phyloP scores from a whole-genome alignment of 2,797 vertebrate genomes.

The Sebastes trivittatus region DNA sequence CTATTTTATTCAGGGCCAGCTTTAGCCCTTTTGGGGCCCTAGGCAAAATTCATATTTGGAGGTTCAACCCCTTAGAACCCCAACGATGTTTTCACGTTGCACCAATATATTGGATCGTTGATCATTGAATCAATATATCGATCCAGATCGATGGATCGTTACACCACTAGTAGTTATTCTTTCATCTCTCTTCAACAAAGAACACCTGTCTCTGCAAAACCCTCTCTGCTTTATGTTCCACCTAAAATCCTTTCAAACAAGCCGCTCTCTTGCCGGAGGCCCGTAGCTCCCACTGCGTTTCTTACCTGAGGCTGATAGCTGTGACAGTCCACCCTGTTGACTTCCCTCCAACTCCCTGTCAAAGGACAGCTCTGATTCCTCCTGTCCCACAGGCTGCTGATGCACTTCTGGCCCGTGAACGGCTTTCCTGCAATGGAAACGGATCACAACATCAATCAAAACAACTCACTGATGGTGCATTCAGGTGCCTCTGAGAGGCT shows the following conservation, averaged over 20 bases:
- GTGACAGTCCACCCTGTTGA: conserved; percentile 39
- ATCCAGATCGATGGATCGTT: no score
- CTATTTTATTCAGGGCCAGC: no score
- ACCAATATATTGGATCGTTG: no score
- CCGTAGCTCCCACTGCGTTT: background rate
- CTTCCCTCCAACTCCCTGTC: conserved; percentile 53
- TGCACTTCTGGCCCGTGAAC: conserved; percentile 57
- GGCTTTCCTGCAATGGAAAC: conserved; percentile 58
- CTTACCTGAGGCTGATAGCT: conserved; percentile 61
- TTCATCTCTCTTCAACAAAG: background rate
- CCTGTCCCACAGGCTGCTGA: conserved; percentile 68
- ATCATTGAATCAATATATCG: no score
- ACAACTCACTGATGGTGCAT: background rate
- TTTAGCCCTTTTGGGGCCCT: no score
- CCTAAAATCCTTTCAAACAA: background rate
- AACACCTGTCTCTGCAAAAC: background rate
- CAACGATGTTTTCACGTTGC: no score
- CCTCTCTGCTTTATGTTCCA: background rate
- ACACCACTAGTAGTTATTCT: background rate
- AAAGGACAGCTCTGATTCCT: conserved; percentile 68
- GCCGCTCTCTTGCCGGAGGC: background rate
- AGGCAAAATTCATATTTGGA: no score
- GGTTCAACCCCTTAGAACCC: no score
- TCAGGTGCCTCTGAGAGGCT: background rate
- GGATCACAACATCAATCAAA: background rate